Evolutionary conservation across 2,797 vertebrate species (phyloP), one percentile per base, ranked within the genome.

Genomic region (Falco novaeseelandiae): DNA sequence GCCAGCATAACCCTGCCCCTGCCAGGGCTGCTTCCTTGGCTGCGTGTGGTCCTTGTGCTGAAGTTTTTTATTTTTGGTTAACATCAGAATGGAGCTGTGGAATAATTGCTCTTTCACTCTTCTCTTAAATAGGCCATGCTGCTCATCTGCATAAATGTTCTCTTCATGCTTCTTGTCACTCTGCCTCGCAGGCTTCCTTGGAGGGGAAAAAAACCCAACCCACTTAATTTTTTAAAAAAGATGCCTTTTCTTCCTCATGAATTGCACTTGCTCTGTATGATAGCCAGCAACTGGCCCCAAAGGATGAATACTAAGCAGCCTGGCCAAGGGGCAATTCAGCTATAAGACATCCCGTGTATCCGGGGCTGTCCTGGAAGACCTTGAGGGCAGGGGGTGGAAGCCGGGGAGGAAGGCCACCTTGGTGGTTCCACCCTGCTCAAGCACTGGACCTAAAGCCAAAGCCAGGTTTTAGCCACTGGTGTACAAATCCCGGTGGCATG

Each of bases 41-140:
- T 96, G 90, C 19, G 61, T 96, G 95, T 96, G 94, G 93, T 94
- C 97, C 74, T 80, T 70, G 26, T 51, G 63, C 78, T 1, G 3
- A 87, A 67, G 40, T 51, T 87, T 84, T 86, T 93, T 92, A 36
- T 59, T 93, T 96, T 96, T 54, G 78, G 77, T 66, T 90, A 83
- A 54, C 85, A 77, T 79, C 87, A 95, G 91, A 95, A 94, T 62
- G 74, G 90, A 91, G 83, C 83, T 93, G 83, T 3, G 11, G 77
- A 93, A 96, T 95, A 97, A 94, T 83, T 59, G 81, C 79, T 95
- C 90, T 94, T 97, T 96, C 92, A 90, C 71, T 93, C 87, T 59
- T 57, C 67, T 77, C 88, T 89, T 89, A 96, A 96, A 90, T 96
- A 95, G 96, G 94, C 91, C 96, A 93, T 0, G 10, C 86, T 91